These are phyloP conservation scores for Oostethus manadensis DNA, from an alignment of 2,113 vertebrate species.

Conservation along the genomic window DNA sequence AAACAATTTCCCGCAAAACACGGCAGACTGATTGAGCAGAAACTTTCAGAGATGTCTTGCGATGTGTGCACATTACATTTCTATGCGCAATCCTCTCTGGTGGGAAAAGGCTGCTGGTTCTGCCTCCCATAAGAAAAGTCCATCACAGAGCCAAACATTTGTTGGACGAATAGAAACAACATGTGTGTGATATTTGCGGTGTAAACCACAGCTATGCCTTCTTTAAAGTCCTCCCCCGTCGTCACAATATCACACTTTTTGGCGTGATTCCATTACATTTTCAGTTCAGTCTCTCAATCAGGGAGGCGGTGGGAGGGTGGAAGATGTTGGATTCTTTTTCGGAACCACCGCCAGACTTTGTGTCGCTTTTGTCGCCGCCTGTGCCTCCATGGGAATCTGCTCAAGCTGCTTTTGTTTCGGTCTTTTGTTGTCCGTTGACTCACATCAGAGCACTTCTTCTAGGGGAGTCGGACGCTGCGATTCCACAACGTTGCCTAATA, in stretches of 20 bases:
- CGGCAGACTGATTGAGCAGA: conserved; percentile 2
- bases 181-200: conserved; percentile 8
- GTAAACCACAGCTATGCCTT: conserved; percentile 35
- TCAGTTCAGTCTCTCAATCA: conserved; percentile 11
- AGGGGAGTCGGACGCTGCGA: neutral
- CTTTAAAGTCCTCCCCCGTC: conserved; percentile 3
- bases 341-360: conserved; percentile 63
- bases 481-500: neutral
- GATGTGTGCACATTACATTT: neutral
- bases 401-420: conserved; percentile 25
- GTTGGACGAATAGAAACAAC: conserved; percentile 5
- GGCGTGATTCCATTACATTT: conserved; percentile 19
- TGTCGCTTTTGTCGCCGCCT: conserved; percentile 35
- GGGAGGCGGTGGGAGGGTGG: conserved; percentile 16
- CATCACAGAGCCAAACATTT: neutral
- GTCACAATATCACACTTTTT: conserved; percentile 34
- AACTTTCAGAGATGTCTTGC: conserved; percentile 4
- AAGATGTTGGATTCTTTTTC: conserved; percentile 40
- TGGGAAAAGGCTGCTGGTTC: neutral
- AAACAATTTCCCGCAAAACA: conserved; percentile 21
- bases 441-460: conserved; percentile 14
- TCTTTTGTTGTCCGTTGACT: conserved; percentile 40
- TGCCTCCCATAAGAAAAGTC: neutral
- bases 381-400: conserved; percentile 35
- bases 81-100: neutral